Base-by-base conservation (phyloP, 2,797 vertebrate species). In the Carcharodon carcharias region DNA sequence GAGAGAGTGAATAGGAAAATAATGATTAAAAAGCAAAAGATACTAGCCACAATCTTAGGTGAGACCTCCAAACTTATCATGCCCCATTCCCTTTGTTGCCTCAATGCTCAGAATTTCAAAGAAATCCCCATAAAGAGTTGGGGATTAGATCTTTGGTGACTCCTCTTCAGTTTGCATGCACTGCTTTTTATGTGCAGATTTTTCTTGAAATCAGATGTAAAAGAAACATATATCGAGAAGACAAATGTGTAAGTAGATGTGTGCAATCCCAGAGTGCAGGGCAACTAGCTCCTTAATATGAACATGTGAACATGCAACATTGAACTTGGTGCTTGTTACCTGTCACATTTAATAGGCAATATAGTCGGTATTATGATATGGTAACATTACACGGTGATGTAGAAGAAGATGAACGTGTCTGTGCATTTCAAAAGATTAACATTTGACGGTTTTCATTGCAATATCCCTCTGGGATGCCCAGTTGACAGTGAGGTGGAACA, bases 261-360 rank as follows among this genome's bases (percentile, higher is more conserved):
- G 85, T 56, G 45, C 45, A 7, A 50, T 56, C 26, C 85, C 23
- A 88, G 85, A 23, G 54, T 5, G 11, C 26, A 88, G 85, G 26
- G 26, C 85, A 88, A 67, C 45, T 9, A 88, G 12, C 12, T 58
- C 14, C 56, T 4, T 61, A 16, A 14, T 58, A 58, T 91, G 88
- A 54, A 9, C 11, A 50, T 91, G 88, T 61, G 88, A 54, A 54
- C 50, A 56, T 56, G 50, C 54, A 89, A 28, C 28, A 89, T 89
- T 89, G 23, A 56, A 89, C 28, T 54, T 56, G 54, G 50, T 56
- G 50, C 50, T 31, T 89, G 87, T 89, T 91, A 91, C 56, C 16
- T 91, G 88, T 91, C 54, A 58, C 12, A 91, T 91, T 91, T 61
- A 89, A 91, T 58, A 91, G 88, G 85, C 23, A 88, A 88, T 23